Conservation (phyloP, 1,140 invertebrate genomes). For the Atta texana region DNA sequence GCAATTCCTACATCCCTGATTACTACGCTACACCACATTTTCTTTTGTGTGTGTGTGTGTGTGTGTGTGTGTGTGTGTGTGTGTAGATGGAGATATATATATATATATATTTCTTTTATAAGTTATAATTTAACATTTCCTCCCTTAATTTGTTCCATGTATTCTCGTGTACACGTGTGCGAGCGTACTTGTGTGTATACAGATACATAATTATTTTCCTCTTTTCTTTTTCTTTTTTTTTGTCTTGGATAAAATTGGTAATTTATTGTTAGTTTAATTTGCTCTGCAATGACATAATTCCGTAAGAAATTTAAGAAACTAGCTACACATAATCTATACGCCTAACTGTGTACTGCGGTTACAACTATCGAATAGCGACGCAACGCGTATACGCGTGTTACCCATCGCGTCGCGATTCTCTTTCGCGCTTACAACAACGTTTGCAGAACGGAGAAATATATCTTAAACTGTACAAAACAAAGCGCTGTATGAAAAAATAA, state of each 20-base stretch:
- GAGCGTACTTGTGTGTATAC: not conserved
- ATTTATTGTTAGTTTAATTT: slow-evolving; percentile 77
- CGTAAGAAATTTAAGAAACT: slow-evolving; percentile 82
- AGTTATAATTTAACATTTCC: not conserved
- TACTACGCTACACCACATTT: slow-evolving; percentile 71
- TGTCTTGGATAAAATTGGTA: slow-evolving; percentile 50
- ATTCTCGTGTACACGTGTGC: not conserved
- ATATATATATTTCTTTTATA: not conserved
- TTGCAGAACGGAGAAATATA: slow-evolving; percentile 64
- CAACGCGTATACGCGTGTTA: not conserved
- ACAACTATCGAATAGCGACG: slow-evolving; percentile 63
- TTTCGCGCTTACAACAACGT: slow-evolving; percentile 42
- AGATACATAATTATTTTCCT: slow-evolving; percentile 60
- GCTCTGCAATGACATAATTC: slow-evolving; percentile 77
- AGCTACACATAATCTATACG: slow-evolving; percentile 73
- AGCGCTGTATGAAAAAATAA: slow-evolving; percentile 65
- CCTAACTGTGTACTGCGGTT: slow-evolving; percentile 54
- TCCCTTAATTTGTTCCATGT: not conserved
- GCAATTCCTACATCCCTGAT: slow-evolving; percentile 83
- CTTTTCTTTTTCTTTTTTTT: slow-evolving; percentile 10
- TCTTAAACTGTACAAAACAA: slow-evolving; percentile 76
- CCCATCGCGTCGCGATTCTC: not conserved
- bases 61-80: slow-evolving; percentile 45
- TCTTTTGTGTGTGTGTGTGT: slow-evolving; percentile 63
- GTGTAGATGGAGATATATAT: too few species aligned